phyloP scores from a whole-genome alignment of 2,113 vertebrate genomes.

The Ophiodon elongatus region DNA sequence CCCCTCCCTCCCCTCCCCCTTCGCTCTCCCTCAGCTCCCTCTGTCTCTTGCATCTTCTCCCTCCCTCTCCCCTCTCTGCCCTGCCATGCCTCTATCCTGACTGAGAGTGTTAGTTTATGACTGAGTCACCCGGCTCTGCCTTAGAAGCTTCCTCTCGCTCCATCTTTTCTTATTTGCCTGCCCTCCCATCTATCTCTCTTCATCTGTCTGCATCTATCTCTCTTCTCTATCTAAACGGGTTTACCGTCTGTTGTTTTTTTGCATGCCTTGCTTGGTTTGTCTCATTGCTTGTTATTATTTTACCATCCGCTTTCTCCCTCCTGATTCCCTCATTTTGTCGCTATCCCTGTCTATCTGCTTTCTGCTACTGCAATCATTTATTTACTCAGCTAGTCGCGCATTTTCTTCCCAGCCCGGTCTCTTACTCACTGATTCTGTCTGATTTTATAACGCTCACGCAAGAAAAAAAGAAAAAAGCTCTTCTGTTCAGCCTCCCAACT shows the following conservation, averaged over 20 bases:
- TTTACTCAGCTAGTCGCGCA: conserved; percentile 60
- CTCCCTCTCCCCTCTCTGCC: conserved; percentile 47
- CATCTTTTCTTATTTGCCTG: conserved; percentile 50
- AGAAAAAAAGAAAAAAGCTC: conserved; percentile 56
- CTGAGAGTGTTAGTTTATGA: conserved; percentile 74
- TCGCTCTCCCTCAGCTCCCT: conserved; percentile 48
- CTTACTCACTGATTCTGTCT: conserved; percentile 79
- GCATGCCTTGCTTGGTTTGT: conserved; percentile 13
- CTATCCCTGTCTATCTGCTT: conserved; percentile 50
- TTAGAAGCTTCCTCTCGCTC: conserved; percentile 60
- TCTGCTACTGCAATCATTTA: conserved; percentile 73
- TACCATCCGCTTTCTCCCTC: conserved; percentile 22
- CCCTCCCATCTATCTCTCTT: conserved; percentile 32
- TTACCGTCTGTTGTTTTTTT: conserved; percentile 2
- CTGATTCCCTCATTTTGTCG: conserved; percentile 22
- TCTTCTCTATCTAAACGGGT: conserved; percentile 23
- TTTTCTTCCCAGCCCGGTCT: conserved; percentile 52
- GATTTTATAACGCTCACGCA: conserved; percentile 65
- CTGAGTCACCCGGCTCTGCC: conserved; percentile 76
- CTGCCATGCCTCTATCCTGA: conserved; percentile 67
- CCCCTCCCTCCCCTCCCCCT: conserved; percentile 42
- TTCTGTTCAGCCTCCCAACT: conserved; percentile 39
- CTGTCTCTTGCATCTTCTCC: no score
- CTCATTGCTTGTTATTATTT: conserved; percentile 52
- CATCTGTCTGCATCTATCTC: conserved; percentile 7